Evolutionary conservation across 1,140 invertebrate genomes (phyloP).

Genomic region (Diachasmimorpha longicaudata): DNA sequence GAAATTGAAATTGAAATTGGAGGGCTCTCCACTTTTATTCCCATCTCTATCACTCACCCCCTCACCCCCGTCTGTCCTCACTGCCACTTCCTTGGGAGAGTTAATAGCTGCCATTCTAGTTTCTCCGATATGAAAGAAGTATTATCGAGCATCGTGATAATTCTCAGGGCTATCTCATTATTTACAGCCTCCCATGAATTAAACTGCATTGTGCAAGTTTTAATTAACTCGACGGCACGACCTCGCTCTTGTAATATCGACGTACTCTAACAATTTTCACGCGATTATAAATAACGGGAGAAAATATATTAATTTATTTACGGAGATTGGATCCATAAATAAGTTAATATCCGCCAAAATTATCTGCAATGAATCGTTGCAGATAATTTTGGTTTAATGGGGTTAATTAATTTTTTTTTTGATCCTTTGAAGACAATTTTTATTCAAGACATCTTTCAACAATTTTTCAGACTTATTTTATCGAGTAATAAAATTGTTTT

Average conservation of each 20-base stretch:
- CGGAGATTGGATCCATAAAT: too few relatives aligned
- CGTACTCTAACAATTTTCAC: not conserved
- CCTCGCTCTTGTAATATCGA: not conserved
- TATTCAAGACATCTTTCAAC: too few relatives aligned
- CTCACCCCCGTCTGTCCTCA: too few relatives aligned
- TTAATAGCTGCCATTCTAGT: not conserved
- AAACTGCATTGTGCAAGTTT: not conserved
- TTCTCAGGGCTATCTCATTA: not conserved
- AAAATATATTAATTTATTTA: too few relatives aligned
- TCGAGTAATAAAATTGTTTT: too few relatives aligned
- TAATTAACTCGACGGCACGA: not conserved
- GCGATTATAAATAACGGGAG: too few relatives aligned
- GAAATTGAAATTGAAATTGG: not conserved
- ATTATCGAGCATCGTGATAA: not conserved
- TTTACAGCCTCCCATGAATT: not conserved
- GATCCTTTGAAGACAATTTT: too few relatives aligned
- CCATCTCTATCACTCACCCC: not conserved
- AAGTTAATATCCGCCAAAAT: too few relatives aligned
- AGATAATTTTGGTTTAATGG: too few relatives aligned
- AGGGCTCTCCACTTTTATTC: not conserved
- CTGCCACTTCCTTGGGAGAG: not conserved
- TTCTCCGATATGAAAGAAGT: not conserved
- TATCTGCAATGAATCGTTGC: too few relatives aligned
- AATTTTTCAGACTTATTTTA: too few relatives aligned
- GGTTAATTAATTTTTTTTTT: too few relatives aligned